Evolutionary conservation across 2,888 invertebrate genomes (phyloP), one percentile per base, ranked within the genome.

Genomic region (Drosophila pseudotakahashii): DNA sequence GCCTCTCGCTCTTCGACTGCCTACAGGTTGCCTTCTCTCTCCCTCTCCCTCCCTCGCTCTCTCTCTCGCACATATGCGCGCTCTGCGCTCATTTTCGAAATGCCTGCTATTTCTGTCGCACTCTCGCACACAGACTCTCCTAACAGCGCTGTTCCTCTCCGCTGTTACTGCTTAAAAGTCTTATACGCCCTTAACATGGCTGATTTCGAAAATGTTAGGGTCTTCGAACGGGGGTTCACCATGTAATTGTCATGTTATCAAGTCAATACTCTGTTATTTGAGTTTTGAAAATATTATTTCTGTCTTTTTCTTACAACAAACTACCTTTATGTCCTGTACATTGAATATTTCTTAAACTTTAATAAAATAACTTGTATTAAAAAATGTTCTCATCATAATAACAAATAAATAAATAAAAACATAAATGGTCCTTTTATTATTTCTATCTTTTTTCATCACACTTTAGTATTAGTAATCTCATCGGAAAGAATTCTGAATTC

Each of bases 1-100:
- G 53, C 36, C 19, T 23, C 50, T 62, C 66, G 63, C 82, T 79
- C 81, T 73, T 71, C 70, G 80, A 69, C 85, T 85, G 75, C 86
- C 78, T 86, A 86, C 82, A 86, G 83, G 83, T 88, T 82, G 81
- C 73, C 71, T 63, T 69, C 72, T 69, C 73, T 53, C 73, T 67
- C 62, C 39, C 59, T 59, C 47, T 39, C 55, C 37, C 69, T 32
- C 70, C 44, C 54, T 45, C 48, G 16, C 57, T 61, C 62, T 42
- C 53, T 44, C 54, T 19, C 39, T 48, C 51, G 39, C 44, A 30
- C 57, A 42, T 13, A 32, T 36, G 45, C 48, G 14, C 19, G 53
- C 63, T 48, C 60, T 26, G 62, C 71, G 71, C 82, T 79, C 77
- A 74, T 55, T 70, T 83, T 53, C 75, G 75, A 76, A 73, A 32